These are phyloP conservation scores for Eulemur macaco DNA, from an alignment of 2,113 vertebrate species.

Conservation along the genomic window DNA sequence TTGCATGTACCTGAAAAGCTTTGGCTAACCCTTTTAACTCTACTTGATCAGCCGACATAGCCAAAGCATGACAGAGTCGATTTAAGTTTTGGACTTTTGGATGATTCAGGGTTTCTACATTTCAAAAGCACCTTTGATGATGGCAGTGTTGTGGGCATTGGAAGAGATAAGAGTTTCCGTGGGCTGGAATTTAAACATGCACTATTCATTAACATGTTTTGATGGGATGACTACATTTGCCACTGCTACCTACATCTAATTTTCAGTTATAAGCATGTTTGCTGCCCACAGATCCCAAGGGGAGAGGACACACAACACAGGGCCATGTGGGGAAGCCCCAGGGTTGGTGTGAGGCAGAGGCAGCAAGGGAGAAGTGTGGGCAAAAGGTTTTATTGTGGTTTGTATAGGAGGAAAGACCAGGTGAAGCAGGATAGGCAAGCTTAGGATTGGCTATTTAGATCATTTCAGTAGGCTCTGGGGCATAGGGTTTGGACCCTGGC, in stretches of 20 bases:
- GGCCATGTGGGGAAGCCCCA: background rate
- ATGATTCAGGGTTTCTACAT: slow-evolving; percentile 75
- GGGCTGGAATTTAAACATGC: background rate
- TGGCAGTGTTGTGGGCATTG: background rate
- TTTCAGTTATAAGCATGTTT: background rate
- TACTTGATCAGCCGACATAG: slow-evolving; percentile 78
- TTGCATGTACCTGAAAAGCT: slow-evolving; percentile 78
- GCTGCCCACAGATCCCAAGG: background rate
- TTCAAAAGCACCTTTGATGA: slow-evolving; percentile 56
- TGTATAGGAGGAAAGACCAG: background rate
- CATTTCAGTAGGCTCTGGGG: background rate
- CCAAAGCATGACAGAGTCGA: slow-evolving; percentile 76
- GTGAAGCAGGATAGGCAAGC: background rate
- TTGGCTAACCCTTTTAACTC: slow-evolving; percentile 77
- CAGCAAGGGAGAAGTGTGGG: too few species aligned
- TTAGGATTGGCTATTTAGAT: background rate
- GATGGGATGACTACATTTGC: background rate
- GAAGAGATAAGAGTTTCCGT: background rate
- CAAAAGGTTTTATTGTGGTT: background rate
- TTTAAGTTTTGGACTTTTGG: slow-evolving; percentile 80
- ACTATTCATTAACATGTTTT: background rate
- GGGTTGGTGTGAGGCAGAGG: background rate
- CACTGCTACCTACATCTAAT: background rate
- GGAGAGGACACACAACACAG: rapidly evolving
- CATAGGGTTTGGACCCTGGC: background rate